phyloP scores from a whole-genome alignment of 1,140 invertebrate genomes.

The Tetramorium simillimum region DNA sequence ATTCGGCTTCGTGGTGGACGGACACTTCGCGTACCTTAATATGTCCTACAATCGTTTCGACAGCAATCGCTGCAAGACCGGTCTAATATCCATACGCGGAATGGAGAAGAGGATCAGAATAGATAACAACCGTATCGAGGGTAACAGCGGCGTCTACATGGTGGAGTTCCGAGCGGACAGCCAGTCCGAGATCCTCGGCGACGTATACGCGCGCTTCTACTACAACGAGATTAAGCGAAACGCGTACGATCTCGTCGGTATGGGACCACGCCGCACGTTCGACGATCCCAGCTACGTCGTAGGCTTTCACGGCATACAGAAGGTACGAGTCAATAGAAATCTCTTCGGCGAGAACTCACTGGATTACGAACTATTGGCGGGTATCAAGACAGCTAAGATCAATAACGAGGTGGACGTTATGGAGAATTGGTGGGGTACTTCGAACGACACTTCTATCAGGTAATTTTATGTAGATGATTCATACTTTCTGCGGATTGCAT shows the following conservation, averaged over 20 bases:
- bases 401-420: slow-evolving; percentile 94
- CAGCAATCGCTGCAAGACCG: slow-evolving; percentile 93
- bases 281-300: slow-evolving; percentile 93
- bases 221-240: slow-evolving; percentile 94
- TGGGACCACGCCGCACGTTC: slow-evolving; percentile 83
- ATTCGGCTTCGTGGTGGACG: slow-evolving; percentile 94
- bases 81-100: slow-evolving; percentile 94
- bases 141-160: slow-evolving; percentile 94
- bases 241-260: slow-evolving; percentile 70
- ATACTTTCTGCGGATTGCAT: background rate
- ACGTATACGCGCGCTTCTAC: slow-evolving; percentile 92
- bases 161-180: slow-evolving; percentile 96
- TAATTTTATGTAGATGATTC: slow-evolving; percentile 27
- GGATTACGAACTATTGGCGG: slow-evolving; percentile 97
- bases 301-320: slow-evolving; percentile 97
- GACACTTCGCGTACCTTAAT: slow-evolving; percentile 95
- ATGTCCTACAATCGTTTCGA: slow-evolving; percentile 94
- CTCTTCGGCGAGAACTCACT: slow-evolving; percentile 95
- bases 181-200: slow-evolving; percentile 96
- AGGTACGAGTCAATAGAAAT: slow-evolving; percentile 96
- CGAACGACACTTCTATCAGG: slow-evolving; percentile 89
- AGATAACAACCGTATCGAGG: slow-evolving; percentile 91
- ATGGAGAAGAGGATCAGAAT: slow-evolving; percentile 99
- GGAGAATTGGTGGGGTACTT: slow-evolving; percentile 98
- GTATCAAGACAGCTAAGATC: slow-evolving; percentile 94